phyloP scores from a whole-genome alignment of 1,140 invertebrate genomes.

The Palaemon carinicauda region DNA sequence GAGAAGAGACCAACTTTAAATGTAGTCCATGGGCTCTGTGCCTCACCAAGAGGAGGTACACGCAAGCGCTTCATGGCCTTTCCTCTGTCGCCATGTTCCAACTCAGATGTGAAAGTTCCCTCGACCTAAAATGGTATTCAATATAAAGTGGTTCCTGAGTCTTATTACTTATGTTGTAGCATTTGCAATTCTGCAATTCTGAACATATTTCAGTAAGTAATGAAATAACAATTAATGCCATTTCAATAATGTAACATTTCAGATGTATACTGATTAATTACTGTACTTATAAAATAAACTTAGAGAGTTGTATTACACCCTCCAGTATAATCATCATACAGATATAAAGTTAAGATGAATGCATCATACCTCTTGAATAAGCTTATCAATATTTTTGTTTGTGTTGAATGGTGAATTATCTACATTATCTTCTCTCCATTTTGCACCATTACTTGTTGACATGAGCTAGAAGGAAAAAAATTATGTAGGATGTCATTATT shows the following conservation, averaged over 20 bases:
- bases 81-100: slow-evolving; percentile 73
- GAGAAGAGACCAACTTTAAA: slow-evolving; percentile 88
- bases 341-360: neutral
- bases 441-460: slow-evolving; percentile 62
- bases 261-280: no score
- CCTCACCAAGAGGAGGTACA: slow-evolving; percentile 81
- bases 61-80: slow-evolving; percentile 74
- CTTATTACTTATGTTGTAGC: neutral
- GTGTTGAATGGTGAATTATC: slow-evolving; percentile 95
- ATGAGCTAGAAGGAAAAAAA: slow-evolving; percentile 59
- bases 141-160: neutral
- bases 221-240: no score
- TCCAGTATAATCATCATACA: neutral
- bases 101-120: slow-evolving; percentile 75
- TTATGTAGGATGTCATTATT: neutral
- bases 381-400: slow-evolving; percentile 95
- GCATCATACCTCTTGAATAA: slow-evolving; percentile 80
- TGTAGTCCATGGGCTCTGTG: slow-evolving; percentile 96
- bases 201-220: no score
- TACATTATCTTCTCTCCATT: slow-evolving; percentile 92
- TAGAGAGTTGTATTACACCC: neutral
- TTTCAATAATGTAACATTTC: no score
- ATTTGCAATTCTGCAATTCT: neutral
- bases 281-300: no score
- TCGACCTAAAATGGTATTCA: slow-evolving; percentile 38